These are phyloP conservation scores for Carterocephalus palaemon DNA, from an alignment of 2,888 invertebrate genomes.

Conservation along the genomic window DNA sequence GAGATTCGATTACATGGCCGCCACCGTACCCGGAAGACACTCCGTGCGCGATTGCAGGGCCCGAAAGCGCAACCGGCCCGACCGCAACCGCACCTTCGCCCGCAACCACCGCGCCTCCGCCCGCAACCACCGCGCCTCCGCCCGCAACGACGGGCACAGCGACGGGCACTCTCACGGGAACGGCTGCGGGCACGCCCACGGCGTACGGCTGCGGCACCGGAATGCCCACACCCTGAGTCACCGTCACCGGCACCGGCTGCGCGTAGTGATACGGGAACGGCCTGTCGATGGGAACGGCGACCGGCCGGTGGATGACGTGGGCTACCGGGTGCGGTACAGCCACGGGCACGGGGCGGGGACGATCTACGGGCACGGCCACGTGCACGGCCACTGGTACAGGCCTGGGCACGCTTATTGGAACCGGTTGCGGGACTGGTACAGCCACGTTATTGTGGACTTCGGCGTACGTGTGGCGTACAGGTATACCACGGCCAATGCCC, in stretches of 20 bases:
- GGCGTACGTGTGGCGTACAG: conserved; percentile 58
- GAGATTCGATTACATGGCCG: conserved; percentile 29
- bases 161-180: conserved; percentile 55
- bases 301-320: conserved; percentile 59
- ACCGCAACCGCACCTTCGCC: conserved; percentile 7
- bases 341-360: conserved; percentile 55
- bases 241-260: conserved; percentile 72
- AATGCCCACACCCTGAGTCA: conserved; percentile 73
- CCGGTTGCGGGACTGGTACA: conserved; percentile 74
- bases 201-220: conserved; percentile 76
- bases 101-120: conserved; percentile 18
- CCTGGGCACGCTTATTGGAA: conserved; percentile 54
- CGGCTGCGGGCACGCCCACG: conserved; percentile 62
- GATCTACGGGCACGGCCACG: conserved; percentile 69
- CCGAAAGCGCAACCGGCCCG: neutral
- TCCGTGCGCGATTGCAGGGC: conserved; percentile 2
- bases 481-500: conserved; percentile 43
- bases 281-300: conserved; percentile 71
- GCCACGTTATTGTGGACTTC: conserved; percentile 72
- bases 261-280: conserved; percentile 77
- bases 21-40: conserved; percentile 12
- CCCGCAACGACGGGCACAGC: conserved; percentile 46
- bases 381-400: conserved; percentile 73
- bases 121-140: conserved; percentile 30
- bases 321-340: conserved; percentile 67